Evolutionary conservation across 1,140 invertebrate species (phyloP).

Genomic region (Cydia pomonella): DNA sequence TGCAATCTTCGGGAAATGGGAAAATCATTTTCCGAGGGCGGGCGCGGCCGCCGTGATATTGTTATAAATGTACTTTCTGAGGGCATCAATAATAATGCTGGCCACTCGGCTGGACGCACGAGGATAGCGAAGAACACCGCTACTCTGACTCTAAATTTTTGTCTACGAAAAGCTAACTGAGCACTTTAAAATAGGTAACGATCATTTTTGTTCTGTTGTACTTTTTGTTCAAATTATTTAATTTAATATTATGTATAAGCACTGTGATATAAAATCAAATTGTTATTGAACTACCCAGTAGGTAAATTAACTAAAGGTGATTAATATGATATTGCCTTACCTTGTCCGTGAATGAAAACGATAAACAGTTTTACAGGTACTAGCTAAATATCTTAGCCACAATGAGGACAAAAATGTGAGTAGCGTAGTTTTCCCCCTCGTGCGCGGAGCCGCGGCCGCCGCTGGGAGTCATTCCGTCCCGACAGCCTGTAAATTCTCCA

Average conservation of each 20-base stretch:
- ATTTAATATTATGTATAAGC: no score
- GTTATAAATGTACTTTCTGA: slow-evolving; percentile 79
- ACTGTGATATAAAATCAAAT: no score
- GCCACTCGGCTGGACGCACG: slow-evolving; percentile 45
- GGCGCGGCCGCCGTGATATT: slow-evolving; percentile 77
- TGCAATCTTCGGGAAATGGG: slow-evolving; percentile 79
- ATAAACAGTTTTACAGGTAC: not conserved
- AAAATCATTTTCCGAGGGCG: slow-evolving; percentile 79
- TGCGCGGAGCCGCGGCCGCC: slow-evolving; percentile 58
- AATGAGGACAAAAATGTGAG: slow-evolving; percentile 33
- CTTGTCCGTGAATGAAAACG: not conserved
- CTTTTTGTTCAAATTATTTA: no score
- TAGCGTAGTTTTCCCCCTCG: slow-evolving; percentile 37
- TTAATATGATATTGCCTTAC: not conserved
- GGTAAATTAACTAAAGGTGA: no score
- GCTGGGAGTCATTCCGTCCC: slow-evolving; percentile 77
- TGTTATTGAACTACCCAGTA: no score
- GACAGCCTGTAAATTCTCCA: slow-evolving; percentile 81
- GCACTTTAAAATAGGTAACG: no score
- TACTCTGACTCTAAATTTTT: not conserved
- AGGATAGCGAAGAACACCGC: slow-evolving; percentile 30
- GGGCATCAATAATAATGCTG: slow-evolving; percentile 78
- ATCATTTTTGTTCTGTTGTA: no score
- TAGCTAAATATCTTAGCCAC: not conserved
- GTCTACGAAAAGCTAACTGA: no score